A percentile compares a stretch with the other conserved stretches of the same genome.
Conservation (phyloP, 2,888 invertebrate genomes). For the Parnassius glacialis region DNA sequence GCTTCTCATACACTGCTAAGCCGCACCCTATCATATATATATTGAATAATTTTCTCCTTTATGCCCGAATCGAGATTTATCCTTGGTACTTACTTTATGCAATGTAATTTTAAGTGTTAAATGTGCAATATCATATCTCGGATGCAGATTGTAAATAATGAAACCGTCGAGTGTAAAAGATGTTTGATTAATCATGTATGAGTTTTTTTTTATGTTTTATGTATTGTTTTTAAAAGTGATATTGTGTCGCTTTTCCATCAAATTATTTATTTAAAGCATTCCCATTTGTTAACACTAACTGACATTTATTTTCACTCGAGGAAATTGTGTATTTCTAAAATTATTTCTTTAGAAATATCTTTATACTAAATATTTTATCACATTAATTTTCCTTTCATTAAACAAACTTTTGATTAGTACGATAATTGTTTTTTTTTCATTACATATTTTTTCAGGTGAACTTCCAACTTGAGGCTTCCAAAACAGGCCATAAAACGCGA, state of each 20-base stretch:
- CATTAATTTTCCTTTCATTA: constrained; percentile 77
- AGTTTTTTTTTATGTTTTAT: constrained; percentile 41
- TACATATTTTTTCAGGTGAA: no score
- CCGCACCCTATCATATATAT: no score
- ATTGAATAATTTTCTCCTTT: no score
- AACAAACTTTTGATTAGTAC: constrained; percentile 62
- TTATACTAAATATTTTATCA: constrained; percentile 76
- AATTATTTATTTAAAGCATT: constrained; percentile 74
- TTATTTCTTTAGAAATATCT: constrained; percentile 69
- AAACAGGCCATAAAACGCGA: no score
- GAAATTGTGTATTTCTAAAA: constrained; percentile 53
- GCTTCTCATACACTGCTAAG: no score
- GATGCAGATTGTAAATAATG: constrained; percentile 64
- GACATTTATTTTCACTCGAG: constrained; percentile 48
- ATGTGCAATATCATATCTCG: constrained; percentile 69
- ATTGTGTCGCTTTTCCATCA: constrained; percentile 55
- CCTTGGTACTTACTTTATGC: constrained; percentile 39
- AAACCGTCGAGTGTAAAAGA: constrained; percentile 35
- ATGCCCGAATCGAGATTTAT: no score
- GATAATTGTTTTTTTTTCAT: constrained; percentile 34
- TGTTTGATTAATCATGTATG: constrained; percentile 49
- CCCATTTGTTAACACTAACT: constrained; percentile 59
- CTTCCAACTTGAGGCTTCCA: no score
- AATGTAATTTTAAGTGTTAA: constrained; percentile 74
- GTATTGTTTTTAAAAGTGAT: constrained; percentile 47